Base-by-base conservation (phyloP, 1,140 invertebrate genomes). In the Pseudomyrmex gracilis region DNA sequence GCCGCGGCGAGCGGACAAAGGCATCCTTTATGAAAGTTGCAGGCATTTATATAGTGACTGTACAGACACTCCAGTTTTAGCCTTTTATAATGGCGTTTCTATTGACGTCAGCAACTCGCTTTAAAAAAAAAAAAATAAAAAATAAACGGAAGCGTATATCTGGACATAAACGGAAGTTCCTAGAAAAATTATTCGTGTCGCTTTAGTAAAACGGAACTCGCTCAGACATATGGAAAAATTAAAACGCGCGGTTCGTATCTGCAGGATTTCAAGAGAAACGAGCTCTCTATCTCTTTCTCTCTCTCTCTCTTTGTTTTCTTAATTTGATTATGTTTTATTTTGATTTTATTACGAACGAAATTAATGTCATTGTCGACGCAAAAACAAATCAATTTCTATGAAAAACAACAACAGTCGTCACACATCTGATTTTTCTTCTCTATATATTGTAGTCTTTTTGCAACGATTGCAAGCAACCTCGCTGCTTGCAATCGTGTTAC, bases 31-130 rank as follows among this genome's bases (percentile, higher is more conserved):
- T 71, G 20, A 71, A 60, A 71, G 43, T 80, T 71, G 8, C 53
- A 12, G 58, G 76, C 76, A 71, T 80, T 78, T 71, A 80, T 34
- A 34, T 66, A 78, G 70, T 78, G 76, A 68, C 47, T 76, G 5
- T 34, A 53, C 51, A 20, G 34, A 80, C 53, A 80, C 66, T 70
- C 53, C 53, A 71, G 43, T 71, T 80, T 70, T 34, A 80, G 66
- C 55, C 15, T 80, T 34, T 17, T 49, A 71, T 60, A 80, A 71
- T 60, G 12, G 66, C 53, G 20, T 71, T 71, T 49, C 53, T 49
- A 24, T 58, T 80, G 53, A 80, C 53, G 66, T 80, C 76, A 80
- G 20, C 74, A 15, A 45, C 61, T 77, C 17, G 17, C 55, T 58
- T 58, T 60, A 80, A 34, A 34, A 34, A 7, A 34, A 34, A 34